Percentiles rank a stretch among this genome's conserved stretches.
Conservation (phyloP, 2,797 vertebrate genomes). For the Lagocephalus sceleratus region DNA sequence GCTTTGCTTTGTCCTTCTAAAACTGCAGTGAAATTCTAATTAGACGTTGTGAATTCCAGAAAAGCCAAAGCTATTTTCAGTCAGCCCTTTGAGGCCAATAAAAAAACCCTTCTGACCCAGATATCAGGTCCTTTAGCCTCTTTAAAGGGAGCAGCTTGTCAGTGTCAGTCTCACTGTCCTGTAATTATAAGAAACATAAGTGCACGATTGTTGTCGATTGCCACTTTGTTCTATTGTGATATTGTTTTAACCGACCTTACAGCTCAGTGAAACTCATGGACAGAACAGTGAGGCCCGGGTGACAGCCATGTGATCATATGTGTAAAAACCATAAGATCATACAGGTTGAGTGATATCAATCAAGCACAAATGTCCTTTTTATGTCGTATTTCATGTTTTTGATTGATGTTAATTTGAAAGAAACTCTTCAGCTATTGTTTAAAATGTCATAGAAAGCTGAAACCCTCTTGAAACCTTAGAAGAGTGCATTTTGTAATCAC, state of each 20-base stretch:
- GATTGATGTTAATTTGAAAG: too few relatives aligned
- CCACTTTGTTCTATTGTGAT: too few relatives aligned
- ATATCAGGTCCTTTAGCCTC: conserved; percentile 31
- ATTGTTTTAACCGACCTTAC: too few relatives aligned
- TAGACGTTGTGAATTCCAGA: conserved; percentile 5
- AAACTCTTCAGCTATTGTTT: too few relatives aligned
- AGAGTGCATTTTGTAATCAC: conserved; percentile 1
- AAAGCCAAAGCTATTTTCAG: conserved; percentile 25
- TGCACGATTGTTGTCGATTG: background rate
- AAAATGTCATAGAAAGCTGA: background rate
- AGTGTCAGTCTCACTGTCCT: too few relatives aligned
- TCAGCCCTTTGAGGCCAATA: conserved; percentile 10
- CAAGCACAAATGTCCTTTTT: background rate
- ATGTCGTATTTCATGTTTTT: background rate
- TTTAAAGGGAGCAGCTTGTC: conserved; percentile 10
- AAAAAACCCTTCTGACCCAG: conserved; percentile 43
- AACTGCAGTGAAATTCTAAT: conserved; percentile 1
- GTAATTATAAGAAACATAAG: conserved; percentile 8
- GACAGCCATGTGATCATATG: too few relatives aligned
- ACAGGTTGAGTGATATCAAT: too few relatives aligned
- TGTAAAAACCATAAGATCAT: too few relatives aligned
- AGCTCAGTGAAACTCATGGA: too few relatives aligned
- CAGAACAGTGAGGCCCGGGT: too few relatives aligned
- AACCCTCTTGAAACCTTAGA: background rate
- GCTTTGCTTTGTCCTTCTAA: background rate